Percentiles rank a stretch among this genome's conserved stretches.
phyloP scores from a whole-genome alignment of 2,113 vertebrate species.

The Anser cygnoides region DNA sequence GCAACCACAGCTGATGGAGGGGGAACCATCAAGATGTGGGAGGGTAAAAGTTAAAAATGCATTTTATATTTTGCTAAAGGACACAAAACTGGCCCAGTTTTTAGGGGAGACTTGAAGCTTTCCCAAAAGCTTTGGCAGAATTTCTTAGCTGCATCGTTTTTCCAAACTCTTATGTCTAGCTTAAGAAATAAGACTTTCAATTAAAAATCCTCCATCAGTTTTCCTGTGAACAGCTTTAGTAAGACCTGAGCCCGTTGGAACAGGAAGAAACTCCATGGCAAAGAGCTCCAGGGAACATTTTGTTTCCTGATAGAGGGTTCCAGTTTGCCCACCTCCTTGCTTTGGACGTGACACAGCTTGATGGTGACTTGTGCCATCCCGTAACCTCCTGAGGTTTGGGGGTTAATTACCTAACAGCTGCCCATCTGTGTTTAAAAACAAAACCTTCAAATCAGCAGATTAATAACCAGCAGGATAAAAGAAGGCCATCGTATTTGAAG shows the following conservation, averaged over 20 bases:
- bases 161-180: background rate
- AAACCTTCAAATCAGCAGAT: background rate
- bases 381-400: background rate
- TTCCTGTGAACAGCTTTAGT: background rate
- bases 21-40: background rate
- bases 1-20: rapidly evolving
- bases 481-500: background rate
- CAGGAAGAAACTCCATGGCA: background rate
- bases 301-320: background rate
- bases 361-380: background rate
- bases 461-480: background rate
- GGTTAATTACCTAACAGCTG: background rate
- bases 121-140: background rate
- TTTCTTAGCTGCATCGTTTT: background rate
- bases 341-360: background rate
- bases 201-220: background rate
- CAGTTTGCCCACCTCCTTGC: background rate
- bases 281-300: background rate
- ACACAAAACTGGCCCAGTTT: background rate
- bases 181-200: background rate
- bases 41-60: background rate
- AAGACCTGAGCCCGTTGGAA: background rate
- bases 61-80: background rate
- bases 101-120: background rate
- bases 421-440: background rate